Evolutionary conservation across 2,113 vertebrate species (phyloP).

Genomic region (Urocolius indicus): DNA sequence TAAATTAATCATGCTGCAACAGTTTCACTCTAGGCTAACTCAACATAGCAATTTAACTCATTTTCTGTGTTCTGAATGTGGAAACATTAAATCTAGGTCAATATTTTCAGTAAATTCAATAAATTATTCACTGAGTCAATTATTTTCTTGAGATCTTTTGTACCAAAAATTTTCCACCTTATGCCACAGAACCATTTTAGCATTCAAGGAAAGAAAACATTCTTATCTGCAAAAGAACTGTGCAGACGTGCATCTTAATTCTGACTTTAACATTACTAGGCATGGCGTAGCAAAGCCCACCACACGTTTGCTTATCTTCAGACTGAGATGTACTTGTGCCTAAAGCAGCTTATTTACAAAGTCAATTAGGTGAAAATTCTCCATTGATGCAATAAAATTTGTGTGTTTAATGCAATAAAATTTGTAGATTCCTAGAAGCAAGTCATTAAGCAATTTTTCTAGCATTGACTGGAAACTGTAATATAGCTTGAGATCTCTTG

Average conservation of each 20-base stretch:
- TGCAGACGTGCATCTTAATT: constrained; percentile 6
- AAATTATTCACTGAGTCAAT: constrained; percentile 69
- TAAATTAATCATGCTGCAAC: constrained; percentile 61
- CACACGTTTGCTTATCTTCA: neutral
- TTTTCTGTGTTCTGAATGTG: constrained; percentile 33
- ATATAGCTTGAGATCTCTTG: neutral
- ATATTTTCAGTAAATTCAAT: constrained; percentile 63
- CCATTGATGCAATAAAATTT: neutral
- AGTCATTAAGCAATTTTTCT: neutral
- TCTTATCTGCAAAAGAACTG: neutral
- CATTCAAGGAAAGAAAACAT: constrained; percentile 1
- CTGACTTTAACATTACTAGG: neutral
- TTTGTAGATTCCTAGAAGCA: neutral
- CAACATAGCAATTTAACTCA: constrained; percentile 33
- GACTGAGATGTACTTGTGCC: neutral
- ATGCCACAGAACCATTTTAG: neutral
- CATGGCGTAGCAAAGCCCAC: neutral
- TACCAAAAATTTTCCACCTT: constrained; percentile 18
- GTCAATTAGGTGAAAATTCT: constrained; percentile 29
- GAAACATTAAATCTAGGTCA: constrained; percentile 52
- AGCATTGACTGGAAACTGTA: neutral
- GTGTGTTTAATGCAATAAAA: neutral
- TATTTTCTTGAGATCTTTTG: constrained; percentile 28
- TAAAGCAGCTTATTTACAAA: neutral
- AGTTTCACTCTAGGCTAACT: constrained; percentile 34